Evolutionary conservation across 2,797 vertebrate genomes (phyloP), one percentile per base, ranked within the genome.

Genomic region (Hirundo rustica): DNA sequence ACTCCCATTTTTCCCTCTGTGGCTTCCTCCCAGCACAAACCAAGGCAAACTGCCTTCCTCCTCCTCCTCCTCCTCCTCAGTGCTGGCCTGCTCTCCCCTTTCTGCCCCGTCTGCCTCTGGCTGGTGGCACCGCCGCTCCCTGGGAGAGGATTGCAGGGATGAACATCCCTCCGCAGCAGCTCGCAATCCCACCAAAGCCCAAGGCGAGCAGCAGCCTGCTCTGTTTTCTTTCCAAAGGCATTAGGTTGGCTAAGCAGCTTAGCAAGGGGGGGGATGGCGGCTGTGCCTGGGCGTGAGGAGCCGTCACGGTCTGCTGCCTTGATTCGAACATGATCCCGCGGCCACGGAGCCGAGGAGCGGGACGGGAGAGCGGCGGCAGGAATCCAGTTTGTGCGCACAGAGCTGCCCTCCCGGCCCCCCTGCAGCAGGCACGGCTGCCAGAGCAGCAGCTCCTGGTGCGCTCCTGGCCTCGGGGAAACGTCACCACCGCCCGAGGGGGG

Each of bases 181-280:
- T 87, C n/a, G 10, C 70, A 82, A 67, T 44, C 45, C 95, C 79
- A 25, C 11, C 64, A 86, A 81, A 92, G 83, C 91, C 88, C 91
- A 61, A 74, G 89, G 95, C 94, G 95, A 96, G 85, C 89, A 95
- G 86, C 76, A 95, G 82, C 40, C 96, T 87, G 91, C 91, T 93
- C 96, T 79, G 76, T 92, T 96, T 95, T 76, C 96, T 70, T 93
- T 95, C 92, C 82, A 76, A 62, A 92, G 85, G 85, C 92, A 84
- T 44, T 40, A 88, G 94, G 67, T 93, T 91, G 94, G 78, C 94
- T 95, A 88, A 96, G 94, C 96, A 93, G 93, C 95, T 96, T 90
- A 93, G 76, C 67, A 64, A 76, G 71, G 91, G 83, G 83, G 93
- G 85, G 93, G 71, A 60, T 40, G 85, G 89, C 20, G 74, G 77